Percentiles rank a stretch among this genome's conserved stretches.
Evolutionary conservation across 2,888 invertebrate genomes (phyloP).

Genomic region (Phortica okadai): DNA sequence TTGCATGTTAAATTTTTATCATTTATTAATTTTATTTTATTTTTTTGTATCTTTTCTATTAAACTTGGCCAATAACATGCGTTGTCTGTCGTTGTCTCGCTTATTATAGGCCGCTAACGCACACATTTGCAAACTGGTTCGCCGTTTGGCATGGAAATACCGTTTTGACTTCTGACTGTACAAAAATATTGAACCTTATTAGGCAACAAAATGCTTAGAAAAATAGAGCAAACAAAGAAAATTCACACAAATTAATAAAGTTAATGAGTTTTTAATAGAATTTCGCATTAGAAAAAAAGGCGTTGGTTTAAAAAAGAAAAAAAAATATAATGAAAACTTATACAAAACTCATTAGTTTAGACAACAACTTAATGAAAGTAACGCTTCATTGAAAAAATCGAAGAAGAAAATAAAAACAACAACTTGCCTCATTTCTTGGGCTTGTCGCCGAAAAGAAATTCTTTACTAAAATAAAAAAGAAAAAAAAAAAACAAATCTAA

Average conservation of each 20-base stretch:
- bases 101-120: too few species aligned
- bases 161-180: background rate
- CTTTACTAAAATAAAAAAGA: background rate
- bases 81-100: too few species aligned
- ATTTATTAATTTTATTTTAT: background rate
- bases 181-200: background rate
- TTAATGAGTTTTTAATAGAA: slow-evolving; percentile 32
- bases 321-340: background rate
- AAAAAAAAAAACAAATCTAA: slow-evolving; percentile 14
- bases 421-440: background rate
- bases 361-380: background rate
- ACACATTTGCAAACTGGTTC: slow-evolving; percentile 15
- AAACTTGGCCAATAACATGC: too few species aligned
- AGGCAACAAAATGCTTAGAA: background rate
- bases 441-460: background rate
- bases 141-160: background rate
- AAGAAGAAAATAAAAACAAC: background rate
- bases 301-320: background rate
- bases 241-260: background rate
- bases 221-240: background rate
- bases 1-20: slow-evolving; percentile 19
- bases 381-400: too few species aligned
- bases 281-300: slow-evolving; percentile 8
- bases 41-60: background rate
- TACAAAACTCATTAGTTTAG: background rate